Evolutionary conservation across 1,140 invertebrate genomes (phyloP).

Genomic region (Drosophila takahashii): DNA sequence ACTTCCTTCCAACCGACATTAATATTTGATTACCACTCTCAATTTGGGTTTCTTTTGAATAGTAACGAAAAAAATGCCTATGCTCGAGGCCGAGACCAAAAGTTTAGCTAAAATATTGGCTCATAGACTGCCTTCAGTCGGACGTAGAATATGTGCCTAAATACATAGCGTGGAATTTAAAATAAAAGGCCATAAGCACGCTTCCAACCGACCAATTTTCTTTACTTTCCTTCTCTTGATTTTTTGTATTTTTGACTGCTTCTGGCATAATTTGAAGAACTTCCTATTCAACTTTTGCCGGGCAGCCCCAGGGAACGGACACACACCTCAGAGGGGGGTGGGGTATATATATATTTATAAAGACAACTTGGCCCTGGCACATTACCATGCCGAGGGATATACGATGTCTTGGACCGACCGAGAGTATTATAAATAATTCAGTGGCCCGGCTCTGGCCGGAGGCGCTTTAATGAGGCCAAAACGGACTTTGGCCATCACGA

Average conservation of each 20-base stretch:
- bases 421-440: slow-evolving; percentile 79
- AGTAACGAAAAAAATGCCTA: slow-evolving; percentile 24
- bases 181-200: slow-evolving; percentile 41
- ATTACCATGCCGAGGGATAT: slow-evolving; percentile 43
- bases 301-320: slow-evolving; percentile 34
- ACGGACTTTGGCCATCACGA: slow-evolving; percentile 70
- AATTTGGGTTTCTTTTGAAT: slow-evolving; percentile 35
- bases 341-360: slow-evolving; percentile 43
- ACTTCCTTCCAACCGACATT: slow-evolving; percentile 9
- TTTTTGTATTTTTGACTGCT: slow-evolving; percentile 34
- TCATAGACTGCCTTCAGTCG: slow-evolving; percentile 2
- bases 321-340: slow-evolving; percentile 28
- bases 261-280: slow-evolving; percentile 54
- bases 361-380: slow-evolving; percentile 51
- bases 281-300: slow-evolving; percentile 57
- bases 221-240: slow-evolving; percentile 20
- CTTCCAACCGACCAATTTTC: slow-evolving; percentile 38
- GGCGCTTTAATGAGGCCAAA: slow-evolving; percentile 82
- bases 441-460: slow-evolving; percentile 68
- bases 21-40: slow-evolving; percentile 40
- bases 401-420: slow-evolving; percentile 28
- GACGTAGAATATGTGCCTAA: slow-evolving; percentile 34
- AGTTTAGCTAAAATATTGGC: slow-evolving; percentile 44
- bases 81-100: slow-evolving; percentile 27
- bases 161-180: slow-evolving; percentile 43